phyloP scores from a whole-genome alignment of 2,888 invertebrate genomes.

The Noctuana brunneofusca region DNA sequence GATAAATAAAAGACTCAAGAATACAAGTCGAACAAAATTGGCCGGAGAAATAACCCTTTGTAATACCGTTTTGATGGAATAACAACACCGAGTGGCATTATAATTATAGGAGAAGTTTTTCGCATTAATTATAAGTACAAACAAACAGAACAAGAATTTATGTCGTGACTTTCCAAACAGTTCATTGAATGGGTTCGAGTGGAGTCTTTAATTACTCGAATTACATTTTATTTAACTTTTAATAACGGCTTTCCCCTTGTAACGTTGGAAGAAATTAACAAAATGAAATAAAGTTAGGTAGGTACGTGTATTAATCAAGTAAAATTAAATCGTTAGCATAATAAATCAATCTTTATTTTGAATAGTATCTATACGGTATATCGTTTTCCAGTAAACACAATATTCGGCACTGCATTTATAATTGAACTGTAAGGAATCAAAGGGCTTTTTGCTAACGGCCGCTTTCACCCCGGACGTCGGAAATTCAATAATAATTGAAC shows the following conservation, averaged over 20 bases:
- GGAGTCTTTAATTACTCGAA: constrained; percentile 26
- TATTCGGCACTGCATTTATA: constrained; percentile 8
- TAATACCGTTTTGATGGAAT: constrained; percentile 58
- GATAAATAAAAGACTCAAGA: constrained; percentile 37
- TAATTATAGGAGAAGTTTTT: constrained; percentile 69
- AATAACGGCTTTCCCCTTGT: constrained; percentile 14
- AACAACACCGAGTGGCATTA: constrained; percentile 64
- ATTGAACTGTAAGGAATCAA: constrained; percentile 10
- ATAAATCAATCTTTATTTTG: too few relatives aligned
- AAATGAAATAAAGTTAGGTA: background rate
- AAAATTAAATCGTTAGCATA: too few relatives aligned
- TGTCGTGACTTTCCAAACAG: constrained; percentile 58
- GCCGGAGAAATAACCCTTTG: constrained; percentile 46
- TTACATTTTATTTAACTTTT: constrained; percentile 32
- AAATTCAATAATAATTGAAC: constrained; percentile 79
- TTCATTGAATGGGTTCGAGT: constrained; percentile 24
- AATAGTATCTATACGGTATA: too few relatives aligned
- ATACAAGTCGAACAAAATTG: constrained; percentile 39
- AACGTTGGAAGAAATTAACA: background rate
- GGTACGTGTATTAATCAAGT: too few relatives aligned
- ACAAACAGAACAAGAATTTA: constrained; percentile 72
- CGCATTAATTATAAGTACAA: constrained; percentile 77
- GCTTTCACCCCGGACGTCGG: constrained; percentile 53
- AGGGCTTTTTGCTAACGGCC: constrained; percentile 41
- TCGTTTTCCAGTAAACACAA: background rate